Evolutionary conservation across 2,888 invertebrate species (phyloP), one percentile per base, ranked within the genome.

Genomic region (Phalera bucephala): DNA sequence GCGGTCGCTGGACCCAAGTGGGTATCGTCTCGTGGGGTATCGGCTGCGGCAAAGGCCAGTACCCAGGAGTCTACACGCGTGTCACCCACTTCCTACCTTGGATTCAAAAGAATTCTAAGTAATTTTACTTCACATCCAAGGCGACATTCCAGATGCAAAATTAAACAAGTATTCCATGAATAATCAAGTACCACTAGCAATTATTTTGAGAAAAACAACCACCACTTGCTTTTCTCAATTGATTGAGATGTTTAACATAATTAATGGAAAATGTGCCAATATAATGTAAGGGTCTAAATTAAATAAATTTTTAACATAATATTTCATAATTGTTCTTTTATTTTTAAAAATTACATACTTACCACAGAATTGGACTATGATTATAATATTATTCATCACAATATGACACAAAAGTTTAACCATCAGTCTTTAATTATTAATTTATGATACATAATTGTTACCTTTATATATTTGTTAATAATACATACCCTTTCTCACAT

Each of bases 11-110:
- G 94, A 94, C 92, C 0, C 96, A 96, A 83, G 94, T 95, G 10
- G 97, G 97, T 33, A 93, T 97, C 31, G 97, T 97, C 11, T 96
- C 96, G 8, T 97, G 96, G 96, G 97, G 97, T 45, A 96, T 97
- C 58, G 96, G 96, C 21, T 97, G 97, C 72, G 96, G 96, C 36
- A 96, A 96, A 83, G 96, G 96, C 11, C 96, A 96, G 69, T 97
- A 96, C 81, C 97, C 96, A 0, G 97, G 97, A 9, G 97, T 97
- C 2, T 97, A 97, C 79, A 95, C 96, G 0, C 92, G 96, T 55
- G 94, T 96, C 41, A 94, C 95, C 29, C 91, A 94, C 55, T 95
- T 96, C 89, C 77, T 96, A 59, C 94, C 95, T 13, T 97, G 97
- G 97, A 96, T 97, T 67, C 91, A 92, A 64, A 96, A 96, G 80